Conservation (phyloP, 2,113 vertebrate genomes). For the Cisticola juncidis region DNA sequence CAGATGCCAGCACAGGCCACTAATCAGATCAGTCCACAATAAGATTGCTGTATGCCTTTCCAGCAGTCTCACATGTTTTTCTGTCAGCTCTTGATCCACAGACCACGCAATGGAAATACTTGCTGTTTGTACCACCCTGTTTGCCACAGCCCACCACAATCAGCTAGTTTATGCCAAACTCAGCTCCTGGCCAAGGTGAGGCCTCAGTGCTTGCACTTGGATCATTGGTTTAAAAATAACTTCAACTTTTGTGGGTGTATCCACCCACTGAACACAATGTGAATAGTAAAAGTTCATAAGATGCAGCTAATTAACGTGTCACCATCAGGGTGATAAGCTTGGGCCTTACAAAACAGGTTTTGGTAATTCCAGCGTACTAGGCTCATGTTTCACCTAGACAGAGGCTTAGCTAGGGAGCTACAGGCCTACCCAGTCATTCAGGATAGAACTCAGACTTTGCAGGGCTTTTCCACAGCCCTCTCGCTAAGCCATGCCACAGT, state of each 20-base stretch:
- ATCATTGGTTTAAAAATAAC: background rate
- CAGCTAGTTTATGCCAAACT: background rate
- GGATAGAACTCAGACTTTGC: background rate
- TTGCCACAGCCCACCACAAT: background rate
- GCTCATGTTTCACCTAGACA: background rate
- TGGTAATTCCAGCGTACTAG: fast-evolving
- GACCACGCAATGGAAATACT: background rate
- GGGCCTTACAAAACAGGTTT: background rate
- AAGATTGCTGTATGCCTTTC: background rate
- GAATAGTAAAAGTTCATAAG: constrained; percentile 4
- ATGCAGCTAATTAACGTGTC: background rate
- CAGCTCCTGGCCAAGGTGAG: background rate
- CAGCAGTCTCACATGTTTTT: background rate
- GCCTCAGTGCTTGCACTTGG: background rate
- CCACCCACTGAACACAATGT: background rate
- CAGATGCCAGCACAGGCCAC: background rate
- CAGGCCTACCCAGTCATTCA: background rate
- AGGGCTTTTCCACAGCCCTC: background rate
- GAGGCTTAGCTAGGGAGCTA: background rate
- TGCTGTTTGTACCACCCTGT: background rate
- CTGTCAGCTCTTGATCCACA: background rate
- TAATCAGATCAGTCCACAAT: constrained; percentile 31
- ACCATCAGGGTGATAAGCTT: background rate
- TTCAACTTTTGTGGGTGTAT: background rate
- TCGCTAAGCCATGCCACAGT: fast-evolving